Base-by-base conservation (phyloP, 2,797 vertebrate species). In the Echiichthys vipera region DNA sequence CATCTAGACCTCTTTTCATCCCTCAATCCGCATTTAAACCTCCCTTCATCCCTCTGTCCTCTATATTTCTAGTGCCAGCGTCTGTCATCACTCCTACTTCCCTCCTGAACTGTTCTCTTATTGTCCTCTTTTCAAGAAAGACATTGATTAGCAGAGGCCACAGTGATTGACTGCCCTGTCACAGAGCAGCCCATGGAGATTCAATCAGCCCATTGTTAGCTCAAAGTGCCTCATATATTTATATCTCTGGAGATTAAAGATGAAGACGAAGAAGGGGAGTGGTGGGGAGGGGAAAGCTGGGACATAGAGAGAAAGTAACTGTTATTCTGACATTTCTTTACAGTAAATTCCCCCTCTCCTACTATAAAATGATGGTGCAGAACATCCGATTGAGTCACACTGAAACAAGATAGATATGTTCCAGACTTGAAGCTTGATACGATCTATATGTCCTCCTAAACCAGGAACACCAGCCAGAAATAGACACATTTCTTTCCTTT, bases 1-100 rank as follows among this genome's bases (percentile, higher is more conserved):
- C 59, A 57, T 71, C 39, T 62, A 55, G 70, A 51, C 70, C 71
- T 74, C 58, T 55, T 72, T 80, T 76, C 78, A 87, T 87, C 85
- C 71, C 37, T 72, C 42, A 63, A 65, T 85, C 78, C 84, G 61
- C 74, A 37, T 75, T 73, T 77, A 82, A 83, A 79, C 57, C 80
- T 74, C 65, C 39, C 39, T 74, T 83, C 62, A 77, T 84, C 78
- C 46, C 47, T 39, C n/a, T 0, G 39, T 46, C 42, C 25, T 14
- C 24, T 7, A 1, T 59, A 53, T 78, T 66, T 74, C 53, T 46
- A 42, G 59, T 51, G 34, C 62, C 74, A 68, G 42, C 45, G 7
- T 34, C 69, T 64, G 65, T 84, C 86, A 77, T 74, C 72, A 22
- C 47, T 74, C 65, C 45, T 30, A 3, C 40, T 29, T 67, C 72